Evolutionary conservation across 2,888 invertebrate species (phyloP).

Genomic region (Physocephala rufipes): DNA sequence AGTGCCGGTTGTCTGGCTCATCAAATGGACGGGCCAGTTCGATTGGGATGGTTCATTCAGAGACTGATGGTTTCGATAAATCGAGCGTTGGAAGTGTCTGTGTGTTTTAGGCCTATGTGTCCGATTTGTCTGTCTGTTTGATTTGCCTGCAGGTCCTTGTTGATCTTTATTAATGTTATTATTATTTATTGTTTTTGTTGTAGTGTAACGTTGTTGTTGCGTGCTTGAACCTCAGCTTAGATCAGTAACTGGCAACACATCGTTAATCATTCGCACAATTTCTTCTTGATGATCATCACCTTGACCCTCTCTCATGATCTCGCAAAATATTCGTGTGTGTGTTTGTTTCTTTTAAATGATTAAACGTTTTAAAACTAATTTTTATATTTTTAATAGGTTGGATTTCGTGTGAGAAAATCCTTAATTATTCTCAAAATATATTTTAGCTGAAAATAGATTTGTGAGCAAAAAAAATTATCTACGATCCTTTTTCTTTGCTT

Average conservation of each 20-base stretch:
- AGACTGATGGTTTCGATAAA: too few species aligned
- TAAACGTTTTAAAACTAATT: too few species aligned
- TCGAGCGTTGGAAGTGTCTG: neutral
- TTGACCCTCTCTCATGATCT: neutral
- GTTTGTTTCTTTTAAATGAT: too few species aligned
- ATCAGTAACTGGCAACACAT: constrained; percentile 36
- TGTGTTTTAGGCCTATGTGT: neutral
- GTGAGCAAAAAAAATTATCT: too few species aligned
- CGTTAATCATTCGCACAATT: constrained; percentile 42
- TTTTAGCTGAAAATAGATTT: too few species aligned
- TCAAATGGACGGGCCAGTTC: neutral
- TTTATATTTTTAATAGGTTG: too few species aligned
- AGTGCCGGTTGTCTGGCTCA: constrained; percentile 27
- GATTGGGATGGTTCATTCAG: neutral
- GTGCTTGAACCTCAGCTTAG: constrained; percentile 1
- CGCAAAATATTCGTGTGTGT: too few species aligned
- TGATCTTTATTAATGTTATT: constrained; percentile 30
- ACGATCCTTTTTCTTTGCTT: neutral
- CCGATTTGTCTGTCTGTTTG: neutral
- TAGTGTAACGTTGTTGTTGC: constrained; percentile 12
- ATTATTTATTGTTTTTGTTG: constrained; percentile 13
- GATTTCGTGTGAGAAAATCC: neutral
- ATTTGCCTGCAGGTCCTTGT: constrained; percentile 17
- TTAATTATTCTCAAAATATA: neutral
- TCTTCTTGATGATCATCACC: constrained; percentile 12